phyloP scores from a whole-genome alignment of 1,140 invertebrate species.

The Drosophila willistoni region DNA sequence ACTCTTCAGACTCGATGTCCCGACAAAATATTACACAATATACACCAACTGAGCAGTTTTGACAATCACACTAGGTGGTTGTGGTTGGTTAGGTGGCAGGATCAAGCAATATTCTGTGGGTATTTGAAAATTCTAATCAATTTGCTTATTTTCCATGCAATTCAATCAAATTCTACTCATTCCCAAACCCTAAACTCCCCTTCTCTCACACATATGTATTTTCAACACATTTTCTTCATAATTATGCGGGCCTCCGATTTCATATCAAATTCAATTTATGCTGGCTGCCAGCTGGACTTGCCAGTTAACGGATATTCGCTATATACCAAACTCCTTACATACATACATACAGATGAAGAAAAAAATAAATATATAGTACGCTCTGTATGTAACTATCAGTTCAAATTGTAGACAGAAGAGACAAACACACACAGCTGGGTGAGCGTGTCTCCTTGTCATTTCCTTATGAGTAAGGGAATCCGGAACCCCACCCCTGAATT shows the following conservation, averaged over 20 bases:
- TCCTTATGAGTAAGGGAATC: slow-evolving; percentile 54
- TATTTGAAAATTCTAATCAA: slow-evolving; percentile 34
- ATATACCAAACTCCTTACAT: slow-evolving; percentile 29
- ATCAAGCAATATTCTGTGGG: slow-evolving; percentile 34
- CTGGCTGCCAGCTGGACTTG: slow-evolving; percentile 69
- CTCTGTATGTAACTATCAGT: slow-evolving; percentile 24
- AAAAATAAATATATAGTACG: background rate
- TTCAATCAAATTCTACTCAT: slow-evolving; percentile 45
- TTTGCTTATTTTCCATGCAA: slow-evolving; percentile 47
- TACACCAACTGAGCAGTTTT: slow-evolving; percentile 48
- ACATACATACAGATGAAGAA: slow-evolving; percentile 6
- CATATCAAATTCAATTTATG: slow-evolving; percentile 70
- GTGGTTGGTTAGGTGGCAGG: slow-evolving; percentile 34
- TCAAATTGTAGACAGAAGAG: slow-evolving; percentile 7
- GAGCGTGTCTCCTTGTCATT: slow-evolving; percentile 34
- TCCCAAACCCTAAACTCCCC: slow-evolving; percentile 16
- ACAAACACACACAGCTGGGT: slow-evolving; percentile 46
- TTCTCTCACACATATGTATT: slow-evolving; percentile 17
- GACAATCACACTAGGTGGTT: slow-evolving; percentile 29
- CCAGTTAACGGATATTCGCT: slow-evolving; percentile 48
- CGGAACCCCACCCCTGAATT: slow-evolving; percentile 31
- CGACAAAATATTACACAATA: no score
- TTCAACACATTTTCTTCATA: slow-evolving; percentile 54
- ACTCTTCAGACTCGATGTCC: background rate
- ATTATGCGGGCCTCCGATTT: slow-evolving; percentile 69